These are phyloP conservation scores for Xylocopa sonorina DNA, from an alignment of 1,140 invertebrate species.

Conservation along the genomic window DNA sequence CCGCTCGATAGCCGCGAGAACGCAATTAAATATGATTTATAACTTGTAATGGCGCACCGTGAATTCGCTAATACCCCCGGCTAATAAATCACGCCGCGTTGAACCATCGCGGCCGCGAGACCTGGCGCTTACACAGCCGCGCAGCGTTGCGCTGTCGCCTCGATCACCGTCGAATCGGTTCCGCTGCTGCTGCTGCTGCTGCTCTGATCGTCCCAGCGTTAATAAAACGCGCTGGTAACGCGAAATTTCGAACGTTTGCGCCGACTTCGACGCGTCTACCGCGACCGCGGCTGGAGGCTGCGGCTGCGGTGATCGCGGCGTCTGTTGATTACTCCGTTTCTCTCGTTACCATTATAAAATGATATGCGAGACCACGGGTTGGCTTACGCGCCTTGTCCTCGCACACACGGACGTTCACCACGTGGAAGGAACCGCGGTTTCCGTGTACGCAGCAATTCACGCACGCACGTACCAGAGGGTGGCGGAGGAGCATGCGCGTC, in stretches of 20 bases:
- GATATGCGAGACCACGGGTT: neutral
- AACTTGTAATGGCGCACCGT: slow-evolving; percentile 6
- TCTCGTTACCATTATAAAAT: slow-evolving; percentile 23
- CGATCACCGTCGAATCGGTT: no score
- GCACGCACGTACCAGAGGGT: neutral
- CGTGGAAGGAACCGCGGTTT: no score
- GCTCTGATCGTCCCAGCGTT: no score
- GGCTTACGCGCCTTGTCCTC: neutral
- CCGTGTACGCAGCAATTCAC: no score
- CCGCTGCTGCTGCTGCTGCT: no score
- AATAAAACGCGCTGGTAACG: neutral
- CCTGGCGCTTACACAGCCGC: no score
- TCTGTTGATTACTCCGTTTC: slow-evolving; percentile 56
- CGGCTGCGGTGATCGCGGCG: slow-evolving; percentile 53
- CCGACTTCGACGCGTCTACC: neutral
- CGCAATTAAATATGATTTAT: slow-evolving; percentile 44
- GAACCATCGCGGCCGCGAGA: neutral
- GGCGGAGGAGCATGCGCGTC: slow-evolving; percentile 21
- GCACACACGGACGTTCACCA: neutral
- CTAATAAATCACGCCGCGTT: slow-evolving; percentile 35
- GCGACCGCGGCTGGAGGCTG: slow-evolving; percentile 14
- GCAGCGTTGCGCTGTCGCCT: no score
- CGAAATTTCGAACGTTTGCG: neutral
- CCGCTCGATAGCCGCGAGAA: slow-evolving; percentile 14
- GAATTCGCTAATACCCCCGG: slow-evolving; percentile 34